Evolutionary conservation across 2,113 vertebrate species (phyloP).

Genomic region (Prinia subflava): DNA sequence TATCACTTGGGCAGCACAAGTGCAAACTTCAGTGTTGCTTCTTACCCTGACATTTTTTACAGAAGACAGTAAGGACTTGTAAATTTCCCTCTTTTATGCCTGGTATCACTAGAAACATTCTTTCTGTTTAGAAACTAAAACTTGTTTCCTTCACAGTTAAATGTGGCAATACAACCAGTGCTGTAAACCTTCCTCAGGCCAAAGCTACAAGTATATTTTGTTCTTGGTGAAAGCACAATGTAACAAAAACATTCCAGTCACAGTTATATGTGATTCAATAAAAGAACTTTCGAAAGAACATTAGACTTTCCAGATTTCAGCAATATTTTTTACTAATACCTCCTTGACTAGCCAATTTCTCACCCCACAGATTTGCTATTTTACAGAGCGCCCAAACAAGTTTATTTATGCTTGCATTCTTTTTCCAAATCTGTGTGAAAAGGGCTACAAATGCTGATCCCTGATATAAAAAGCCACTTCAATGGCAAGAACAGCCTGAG

Average conservation of each 20-base stretch:
- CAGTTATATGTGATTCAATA: not conserved
- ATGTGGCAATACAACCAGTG: not conserved
- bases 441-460: not conserved
- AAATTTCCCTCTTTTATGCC: not conserved
- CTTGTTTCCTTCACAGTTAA: not conserved
- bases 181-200: not conserved
- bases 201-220: not conserved
- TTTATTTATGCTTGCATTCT: not conserved
- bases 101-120: not conserved
- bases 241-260: not conserved
- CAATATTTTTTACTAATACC: not conserved
- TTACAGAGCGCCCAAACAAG: not conserved
- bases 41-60: not conserved
- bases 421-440: not conserved
- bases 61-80: not conserved
- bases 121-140: not conserved
- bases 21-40: not conserved
- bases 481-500: not conserved
- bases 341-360: not conserved
- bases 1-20: not conserved
- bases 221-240: not conserved
- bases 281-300: not conserved
- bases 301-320: not conserved
- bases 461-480: not conserved
- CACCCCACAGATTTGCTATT: not conserved